Base-by-base conservation (phyloP, 2,888 invertebrate genomes). In the Dicroscelio sp. region DNA sequence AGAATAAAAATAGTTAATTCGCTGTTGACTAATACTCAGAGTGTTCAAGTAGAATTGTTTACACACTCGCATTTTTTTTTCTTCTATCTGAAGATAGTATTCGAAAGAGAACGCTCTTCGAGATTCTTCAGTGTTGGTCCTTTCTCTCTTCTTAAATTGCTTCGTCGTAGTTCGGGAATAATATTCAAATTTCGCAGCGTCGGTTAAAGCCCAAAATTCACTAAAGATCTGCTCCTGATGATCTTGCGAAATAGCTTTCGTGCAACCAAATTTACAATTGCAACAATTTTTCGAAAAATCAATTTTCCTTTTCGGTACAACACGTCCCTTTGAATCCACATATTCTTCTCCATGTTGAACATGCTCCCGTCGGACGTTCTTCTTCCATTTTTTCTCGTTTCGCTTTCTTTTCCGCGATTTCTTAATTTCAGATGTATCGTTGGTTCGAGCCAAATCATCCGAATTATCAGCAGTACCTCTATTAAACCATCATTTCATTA, bases 1-100 rank as follows among this genome's bases (percentile, higher is more conserved):
- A 14, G 38, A 38, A 69, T 73, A 73, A n/a, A 73, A 73, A 31
- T 73, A 73, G n/a, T 73, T 73, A 2, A 73, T 73, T 12, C 55
- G 23, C 14, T 31, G 2, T n/a, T 73, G 73, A 30, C 73, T 73
- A 14, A 73, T 31, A 30, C 52, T 52, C 31, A 73, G 31, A 6
- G 73, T 73, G 4, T 27, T 73, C 20, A 73, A n/a, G 27, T 73
- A 73, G 31, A 73, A 73, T 4, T 17, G 3, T 31, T 73, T 73
- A 14, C 73, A 73, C 3, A 73, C 73, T 10, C 73, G 73, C 30
- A 55, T 73, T n/a, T 31, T 33, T 55, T n/a, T 30, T 75, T 75
- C 75, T 0, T 55, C 55, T n/a, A 69, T 17, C 14, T 23, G 2
- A 43, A 43, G 25, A 43, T 25, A 69, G 23, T 69, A 38, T 3